phyloP scores from a whole-genome alignment of 2,888 invertebrate species.

The Melieria omissa region DNA sequence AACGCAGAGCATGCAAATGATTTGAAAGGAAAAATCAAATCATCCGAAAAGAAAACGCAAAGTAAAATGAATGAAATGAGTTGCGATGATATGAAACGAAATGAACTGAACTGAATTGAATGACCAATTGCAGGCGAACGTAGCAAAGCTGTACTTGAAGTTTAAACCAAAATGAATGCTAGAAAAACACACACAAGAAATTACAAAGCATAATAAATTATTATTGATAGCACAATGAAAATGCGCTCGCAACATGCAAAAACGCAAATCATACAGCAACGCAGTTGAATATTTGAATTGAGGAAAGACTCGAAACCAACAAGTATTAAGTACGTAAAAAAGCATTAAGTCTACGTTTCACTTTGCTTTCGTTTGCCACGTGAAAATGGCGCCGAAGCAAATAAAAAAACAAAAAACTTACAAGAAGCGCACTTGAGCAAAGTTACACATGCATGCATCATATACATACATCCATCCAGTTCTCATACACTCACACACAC shows the following conservation, averaged over 20 bases:
- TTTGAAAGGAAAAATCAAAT: conserved; percentile 36
- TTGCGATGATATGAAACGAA: conserved; percentile 26
- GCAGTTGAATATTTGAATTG: conserved; percentile 47
- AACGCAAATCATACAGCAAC: conserved; percentile 34
- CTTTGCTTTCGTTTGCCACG: conserved; percentile 35
- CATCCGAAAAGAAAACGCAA: conserved; percentile 10
- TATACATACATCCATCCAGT: background rate
- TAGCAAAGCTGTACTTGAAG: background rate
- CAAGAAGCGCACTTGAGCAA: background rate
- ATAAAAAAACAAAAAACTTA: conserved; percentile 20
- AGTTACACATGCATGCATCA: background rate
- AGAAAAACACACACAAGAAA: conserved; percentile 43
- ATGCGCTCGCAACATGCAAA: conserved; percentile 30
- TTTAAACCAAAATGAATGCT: conserved; percentile 28
- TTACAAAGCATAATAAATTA: conserved; percentile 30
- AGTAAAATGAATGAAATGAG: no score
- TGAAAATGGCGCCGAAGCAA: conserved; percentile 41
- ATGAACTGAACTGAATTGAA: background rate
- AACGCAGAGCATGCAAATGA: no score
- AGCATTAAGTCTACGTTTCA: conserved; percentile 37
- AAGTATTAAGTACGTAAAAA: conserved; percentile 58
- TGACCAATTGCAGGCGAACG: background rate
- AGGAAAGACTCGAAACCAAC: conserved; percentile 67
- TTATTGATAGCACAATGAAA: conserved; percentile 24
- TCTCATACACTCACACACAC: conserved; percentile 7